Base-by-base conservation (phyloP, 1,140 invertebrate genomes). In the Orius insidiosus region DNA sequence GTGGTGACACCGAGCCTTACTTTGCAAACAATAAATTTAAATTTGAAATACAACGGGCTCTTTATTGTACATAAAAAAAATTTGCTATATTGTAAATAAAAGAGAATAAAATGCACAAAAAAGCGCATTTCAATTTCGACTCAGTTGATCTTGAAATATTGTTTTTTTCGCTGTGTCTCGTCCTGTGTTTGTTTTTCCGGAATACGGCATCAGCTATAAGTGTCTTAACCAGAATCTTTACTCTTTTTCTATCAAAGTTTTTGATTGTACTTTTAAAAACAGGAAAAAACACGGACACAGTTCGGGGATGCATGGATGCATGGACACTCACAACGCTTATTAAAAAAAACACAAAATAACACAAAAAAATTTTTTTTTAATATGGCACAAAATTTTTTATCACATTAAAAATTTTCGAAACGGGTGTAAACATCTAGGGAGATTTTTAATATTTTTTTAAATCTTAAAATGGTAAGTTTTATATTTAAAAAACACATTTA, bases 1-100 rank as follows among this genome's bases (percentile, higher is more conserved):
- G 32, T 40, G 54, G 52, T 55, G 53, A 53, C 51, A 40, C 38
- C 13, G 40, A 48, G 46, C 45, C 36, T 18, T 44, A 11, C 7
- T 43, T 19, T 43, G 8, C 16, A 13, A 39, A n/a, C 6, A 16
- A 43, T 24, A 11, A 13, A 44, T 44, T 10, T 18, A 24, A 11
- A 18, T 4, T 41, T 41, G 10, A n/a, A 11, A 18, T 16, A 41
- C 39, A 40, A 40, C 6, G 11, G 42, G n/a, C 13, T 31, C 19
- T 19, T 44, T 16, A 18, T 10, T 44, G 32, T 44, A 44, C 7
- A 44, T 34, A 44, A 44, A 16, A 15, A 4, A 31, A 30, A 31
- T 7, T 15, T 24, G 19, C 32, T 44, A 32, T 34, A 11, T 31
- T 44, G 24, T 31, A 44, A 10, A 32, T 16, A 24, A 41, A 3